phyloP scores from a whole-genome alignment of 2,797 vertebrate species.

The Esox masquinongy region DNA sequence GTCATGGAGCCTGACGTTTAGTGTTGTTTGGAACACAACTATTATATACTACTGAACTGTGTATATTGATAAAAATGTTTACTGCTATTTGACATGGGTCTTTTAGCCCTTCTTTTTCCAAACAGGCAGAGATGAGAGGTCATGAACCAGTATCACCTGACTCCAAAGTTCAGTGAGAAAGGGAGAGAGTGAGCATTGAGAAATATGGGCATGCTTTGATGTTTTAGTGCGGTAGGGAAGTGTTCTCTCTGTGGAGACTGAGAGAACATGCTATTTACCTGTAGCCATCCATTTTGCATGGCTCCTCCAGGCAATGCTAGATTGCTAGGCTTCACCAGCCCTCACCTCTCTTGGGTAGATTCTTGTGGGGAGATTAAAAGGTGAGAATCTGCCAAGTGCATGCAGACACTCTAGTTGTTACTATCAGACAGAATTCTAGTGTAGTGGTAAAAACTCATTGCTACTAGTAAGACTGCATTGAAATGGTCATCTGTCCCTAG shows the following conservation, averaged over 20 bases:
- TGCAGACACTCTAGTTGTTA: constrained; percentile 17
- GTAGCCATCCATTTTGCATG: constrained; percentile 61
- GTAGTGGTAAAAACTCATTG: constrained; percentile 39
- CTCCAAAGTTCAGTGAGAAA: background rate
- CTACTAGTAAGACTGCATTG: constrained; percentile 39
- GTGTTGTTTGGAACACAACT: no score
- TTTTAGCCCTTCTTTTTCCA: background rate
- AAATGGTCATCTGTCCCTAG: constrained; percentile 35
- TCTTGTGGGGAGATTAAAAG: no score
- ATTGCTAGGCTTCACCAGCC: constrained; percentile 13
- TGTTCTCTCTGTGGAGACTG: constrained; percentile 37
- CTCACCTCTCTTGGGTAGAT: background rate
- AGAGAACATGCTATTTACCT: constrained; percentile 52
- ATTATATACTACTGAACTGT: no score
- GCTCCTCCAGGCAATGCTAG: constrained; percentile 34
- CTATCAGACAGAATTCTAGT: constrained; percentile 28
- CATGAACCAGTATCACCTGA: background rate
- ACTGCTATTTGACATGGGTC: no score
- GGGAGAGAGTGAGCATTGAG: background rate
- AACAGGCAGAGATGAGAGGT: background rate
- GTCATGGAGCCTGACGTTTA: no score
- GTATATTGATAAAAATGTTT: no score
- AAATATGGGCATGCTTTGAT: constrained; percentile 48
- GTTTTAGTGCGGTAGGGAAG: constrained; percentile 31
- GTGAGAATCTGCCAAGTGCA: no score